Evolutionary conservation across 2,797 vertebrate species (phyloP), one percentile per base, ranked within the genome.

Genomic region (Alosa sapidissima): DNA sequence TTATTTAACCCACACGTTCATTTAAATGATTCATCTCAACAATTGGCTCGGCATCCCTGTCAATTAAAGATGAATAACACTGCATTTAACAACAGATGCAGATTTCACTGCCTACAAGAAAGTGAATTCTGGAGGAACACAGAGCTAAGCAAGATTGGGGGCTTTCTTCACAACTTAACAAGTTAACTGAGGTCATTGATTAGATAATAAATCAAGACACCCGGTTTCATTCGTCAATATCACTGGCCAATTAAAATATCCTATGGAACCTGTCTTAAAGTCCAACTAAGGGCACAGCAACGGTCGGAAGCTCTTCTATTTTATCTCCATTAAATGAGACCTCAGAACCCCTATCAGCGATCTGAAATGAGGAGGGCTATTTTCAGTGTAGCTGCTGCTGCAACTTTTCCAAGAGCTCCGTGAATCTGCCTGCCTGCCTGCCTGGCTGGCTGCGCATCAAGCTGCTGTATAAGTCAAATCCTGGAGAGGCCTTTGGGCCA

Each of bases 241-340:
- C 72, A 47, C 5, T 21, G 72, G 72, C 72, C 72, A 78, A 78
- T 78, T 78, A 78, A 78, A 78, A 78, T 21, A 78, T 2, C 72
- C 72, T 78, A 78, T 78, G 72, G 72, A 45, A 41, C 41, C 72
- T 47, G 72, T 78, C 72, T 16, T 41, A 47, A 47, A 78, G 72
- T 78, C 41, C 72, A 21, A 41, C 28, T 41, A 45, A 78, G 72
- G 45, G 72, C 16, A 21, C 36, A 47, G 68, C 14, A 14, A 72
- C 14, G 36, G 68, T 72, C 68, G 36, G 13, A 41, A 16, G 68
- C 68, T 14, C 68, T 14, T 72, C 33, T 47, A 47, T 41, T 78
- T 78, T 78, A 78, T 78, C 72, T 47, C 72, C 36, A 47, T 78
- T 78, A 78, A 78, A 78, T 47, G 72, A 78, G 72, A 78, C 72